These are phyloP conservation scores for Muricea muricata DNA, from an alignment of 92 coral and sea anemone species.

Conservation along the genomic window DNA sequence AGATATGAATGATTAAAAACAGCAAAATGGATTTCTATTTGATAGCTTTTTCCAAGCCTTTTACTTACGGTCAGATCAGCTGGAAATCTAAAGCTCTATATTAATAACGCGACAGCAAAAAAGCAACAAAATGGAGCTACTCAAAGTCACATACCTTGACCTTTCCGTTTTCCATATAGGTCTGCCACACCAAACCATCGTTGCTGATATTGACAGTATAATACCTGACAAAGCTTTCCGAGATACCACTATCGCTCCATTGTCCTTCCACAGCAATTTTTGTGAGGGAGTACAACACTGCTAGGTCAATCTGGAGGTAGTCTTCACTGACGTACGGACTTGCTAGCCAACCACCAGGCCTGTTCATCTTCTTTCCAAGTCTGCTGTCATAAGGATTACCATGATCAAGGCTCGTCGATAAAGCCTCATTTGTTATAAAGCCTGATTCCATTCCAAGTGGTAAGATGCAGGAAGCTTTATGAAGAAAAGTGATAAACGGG, in stretches of 20 bases:
- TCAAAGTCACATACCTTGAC: background rate
- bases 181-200: slow-evolving; percentile 70
- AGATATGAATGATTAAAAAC: no score
- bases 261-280: slow-evolving; percentile 67
- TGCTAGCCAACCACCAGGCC: slow-evolving; percentile 67
- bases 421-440: slow-evolving; percentile 72
- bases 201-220: slow-evolving; percentile 74
- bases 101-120: no score
- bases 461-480: slow-evolving; percentile 62
- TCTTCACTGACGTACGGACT: slow-evolving; percentile 58
- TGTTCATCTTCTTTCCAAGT: slow-evolving; percentile 8
- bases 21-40: no score
- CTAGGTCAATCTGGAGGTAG: slow-evolving; percentile 75
- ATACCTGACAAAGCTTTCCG: slow-evolving; percentile 49
- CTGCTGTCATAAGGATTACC: slow-evolving; percentile 62
- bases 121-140: background rate
- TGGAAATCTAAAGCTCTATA: no score
- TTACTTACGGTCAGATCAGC: no score
- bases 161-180: slow-evolving; percentile 64
- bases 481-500: background rate
- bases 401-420: slow-evolving; percentile 19
- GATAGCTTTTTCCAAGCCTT: no score
- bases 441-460: slow-evolving; percentile 87
- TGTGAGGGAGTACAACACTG: slow-evolving; percentile 64
- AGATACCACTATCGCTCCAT: background rate